Conservation (phyloP, 1,140 invertebrate species). For the Ptiloglossa arizonensis region DNA sequence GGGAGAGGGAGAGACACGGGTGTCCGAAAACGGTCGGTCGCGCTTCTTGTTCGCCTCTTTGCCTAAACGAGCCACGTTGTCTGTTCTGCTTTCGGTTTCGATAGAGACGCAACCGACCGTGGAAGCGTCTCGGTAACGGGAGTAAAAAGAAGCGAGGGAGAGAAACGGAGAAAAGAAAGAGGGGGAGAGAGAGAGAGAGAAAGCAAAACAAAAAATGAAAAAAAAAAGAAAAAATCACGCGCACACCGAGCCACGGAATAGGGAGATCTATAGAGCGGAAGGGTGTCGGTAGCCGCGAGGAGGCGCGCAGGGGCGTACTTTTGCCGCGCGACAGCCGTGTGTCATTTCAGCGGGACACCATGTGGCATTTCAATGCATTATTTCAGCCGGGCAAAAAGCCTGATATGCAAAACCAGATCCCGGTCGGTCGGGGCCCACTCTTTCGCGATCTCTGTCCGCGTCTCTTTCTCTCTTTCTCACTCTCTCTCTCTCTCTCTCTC, state of each 20-base stretch:
- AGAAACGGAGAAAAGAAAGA: not conserved
- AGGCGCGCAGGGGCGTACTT: constrained; percentile 59
- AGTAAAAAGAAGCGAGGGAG: not conserved
- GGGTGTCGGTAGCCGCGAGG: constrained; percentile 44
- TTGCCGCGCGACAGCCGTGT: constrained; percentile 76
- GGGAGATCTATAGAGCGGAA: not conserved
- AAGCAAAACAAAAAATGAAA: not conserved
- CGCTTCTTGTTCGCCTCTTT: too few species aligned
- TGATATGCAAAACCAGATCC: constrained; percentile 77
- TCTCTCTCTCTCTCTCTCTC: not conserved
- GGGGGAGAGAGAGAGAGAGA: too few species aligned
- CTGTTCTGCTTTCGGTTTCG: too few species aligned
- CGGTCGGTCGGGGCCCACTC: constrained; percentile 31
- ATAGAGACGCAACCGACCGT: not conserved
- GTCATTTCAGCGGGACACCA: constrained; percentile 78
- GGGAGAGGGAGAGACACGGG: too few species aligned
- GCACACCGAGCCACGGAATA: not conserved
- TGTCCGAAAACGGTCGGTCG: too few species aligned
- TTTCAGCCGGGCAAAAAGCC: constrained; percentile 77
- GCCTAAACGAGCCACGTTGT: too few species aligned
- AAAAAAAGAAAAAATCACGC: not conserved
- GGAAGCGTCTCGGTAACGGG: not conserved
- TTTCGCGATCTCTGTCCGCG: constrained; percentile 36
- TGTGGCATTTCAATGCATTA: constrained; percentile 81
- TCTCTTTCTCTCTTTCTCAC: not conserved